Percentiles rank a stretch among this genome's conserved stretches.
Conservation (phyloP, 2,113 vertebrate genomes). For the Caranx ignobilis region DNA sequence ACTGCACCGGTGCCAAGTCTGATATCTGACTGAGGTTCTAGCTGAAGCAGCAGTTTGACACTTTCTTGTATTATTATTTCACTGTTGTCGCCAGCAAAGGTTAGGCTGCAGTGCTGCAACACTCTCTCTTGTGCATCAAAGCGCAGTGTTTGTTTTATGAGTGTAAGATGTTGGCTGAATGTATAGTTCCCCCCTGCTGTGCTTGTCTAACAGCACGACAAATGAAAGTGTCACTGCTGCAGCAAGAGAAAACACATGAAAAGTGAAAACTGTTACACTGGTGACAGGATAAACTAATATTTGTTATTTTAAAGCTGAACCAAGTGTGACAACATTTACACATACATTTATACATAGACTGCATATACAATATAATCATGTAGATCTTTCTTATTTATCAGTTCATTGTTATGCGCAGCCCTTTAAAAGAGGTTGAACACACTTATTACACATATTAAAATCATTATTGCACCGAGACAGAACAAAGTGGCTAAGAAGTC, state of each 20-base stretch:
- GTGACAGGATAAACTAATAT: neutral
- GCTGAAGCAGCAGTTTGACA: slow-evolving; percentile 37
- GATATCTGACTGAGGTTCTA: slow-evolving; percentile 42
- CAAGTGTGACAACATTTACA: neutral
- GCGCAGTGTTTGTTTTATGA: slow-evolving; percentile 5
- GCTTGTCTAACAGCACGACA: neutral
- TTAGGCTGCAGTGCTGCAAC: neutral
- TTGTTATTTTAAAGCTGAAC: neutral
- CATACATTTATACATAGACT: neutral
- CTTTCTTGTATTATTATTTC: slow-evolving; percentile 7
- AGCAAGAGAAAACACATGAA: neutral
- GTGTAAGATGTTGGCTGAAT: neutral
- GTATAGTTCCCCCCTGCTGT: neutral
- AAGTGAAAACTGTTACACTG: neutral
- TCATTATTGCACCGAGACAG: slow-evolving; percentile 20
- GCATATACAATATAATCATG: neutral
- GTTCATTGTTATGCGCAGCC: neutral
- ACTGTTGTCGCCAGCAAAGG: neutral
- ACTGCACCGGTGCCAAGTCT: slow-evolving; percentile 19
- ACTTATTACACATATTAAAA: neutral
- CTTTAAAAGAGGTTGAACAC: neutral
- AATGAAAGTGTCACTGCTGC: neutral
- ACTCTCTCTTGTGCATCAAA: neutral
- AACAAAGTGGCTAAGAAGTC: neutral
- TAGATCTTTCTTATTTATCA: neutral